Evolutionary conservation across 1,140 invertebrate species (phyloP).

Genomic region (Subanguina moxae): DNA sequence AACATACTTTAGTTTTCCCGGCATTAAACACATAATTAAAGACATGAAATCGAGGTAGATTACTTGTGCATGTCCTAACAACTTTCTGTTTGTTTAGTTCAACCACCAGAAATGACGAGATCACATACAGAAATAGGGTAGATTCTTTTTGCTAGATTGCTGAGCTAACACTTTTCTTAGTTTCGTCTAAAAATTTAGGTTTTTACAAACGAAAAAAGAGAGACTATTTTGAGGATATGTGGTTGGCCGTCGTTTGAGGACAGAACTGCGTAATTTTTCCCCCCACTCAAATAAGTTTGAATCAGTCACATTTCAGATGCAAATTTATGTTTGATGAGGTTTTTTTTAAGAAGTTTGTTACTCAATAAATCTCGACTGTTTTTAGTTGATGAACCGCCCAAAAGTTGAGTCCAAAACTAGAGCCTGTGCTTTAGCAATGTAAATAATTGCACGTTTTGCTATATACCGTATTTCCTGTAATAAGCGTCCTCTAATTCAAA

Average conservation of each 20-base stretch:
- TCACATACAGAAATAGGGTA: constrained; percentile 36
- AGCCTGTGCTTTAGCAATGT: constrained; percentile 5
- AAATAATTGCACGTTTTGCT: too few relatives aligned
- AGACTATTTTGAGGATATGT: constrained; percentile 41
- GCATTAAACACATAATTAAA: constrained; percentile 23
- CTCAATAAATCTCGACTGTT: constrained; percentile 18
- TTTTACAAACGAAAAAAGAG: constrained; percentile 40
- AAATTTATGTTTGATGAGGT: constrained; percentile 35
- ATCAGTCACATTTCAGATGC: constrained; percentile 31
- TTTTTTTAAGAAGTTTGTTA: background rate
- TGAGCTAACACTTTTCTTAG: too few relatives aligned
- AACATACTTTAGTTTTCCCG: constrained; percentile 19
- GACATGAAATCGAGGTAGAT: constrained; percentile 16
- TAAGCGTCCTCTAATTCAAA: too few relatives aligned
- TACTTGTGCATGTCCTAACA: too few relatives aligned
- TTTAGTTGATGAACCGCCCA: constrained; percentile 8
- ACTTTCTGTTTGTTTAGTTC: constrained; percentile 6
- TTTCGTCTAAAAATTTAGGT: constrained; percentile 29
- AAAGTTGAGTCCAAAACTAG: constrained; percentile 16
- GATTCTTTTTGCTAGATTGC: constrained; percentile 14
- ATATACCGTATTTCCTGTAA: too few relatives aligned
- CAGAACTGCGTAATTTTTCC: constrained; percentile 8
- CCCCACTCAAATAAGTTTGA: constrained; percentile 24
- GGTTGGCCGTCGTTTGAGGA: constrained; percentile 43
- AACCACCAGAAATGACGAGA: constrained; percentile 30